Evolutionary conservation across 2,113 vertebrate genomes (phyloP).

Genomic region (Tachycineta bicolor): DNA sequence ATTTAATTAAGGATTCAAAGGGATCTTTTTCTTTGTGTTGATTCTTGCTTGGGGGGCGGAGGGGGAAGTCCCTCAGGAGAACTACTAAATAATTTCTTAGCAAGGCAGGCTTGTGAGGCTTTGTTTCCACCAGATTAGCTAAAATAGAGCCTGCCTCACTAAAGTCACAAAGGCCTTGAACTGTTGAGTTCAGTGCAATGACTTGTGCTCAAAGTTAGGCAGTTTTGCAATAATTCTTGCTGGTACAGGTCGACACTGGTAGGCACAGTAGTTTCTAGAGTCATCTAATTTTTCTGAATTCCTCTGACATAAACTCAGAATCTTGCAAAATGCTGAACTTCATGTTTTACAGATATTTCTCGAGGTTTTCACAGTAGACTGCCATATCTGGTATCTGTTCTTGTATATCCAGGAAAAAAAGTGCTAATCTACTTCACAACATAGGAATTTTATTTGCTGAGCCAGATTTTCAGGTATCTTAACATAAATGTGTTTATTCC

Average conservation of each 20-base stretch:
- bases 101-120: not conserved
- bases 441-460: not conserved
- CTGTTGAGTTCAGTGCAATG: not conserved
- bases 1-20: slow-evolving; percentile 63
- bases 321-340: not conserved
- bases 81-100: slow-evolving; percentile 59
- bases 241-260: not conserved
- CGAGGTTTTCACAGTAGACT: not conserved
- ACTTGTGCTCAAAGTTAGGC: not conserved
- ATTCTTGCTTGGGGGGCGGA: slow-evolving; percentile 54
- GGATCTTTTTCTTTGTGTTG: slow-evolving; percentile 26
- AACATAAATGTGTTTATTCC: not conserved
- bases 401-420: not conserved
- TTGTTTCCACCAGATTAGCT: slow-evolving; percentile 57
- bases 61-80: slow-evolving; percentile 2
- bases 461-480: not conserved
- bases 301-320: not conserved
- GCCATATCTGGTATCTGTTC: not conserved
- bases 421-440: not conserved
- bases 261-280: not conserved
- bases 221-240: not conserved
- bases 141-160: slow-evolving; percentile 27
- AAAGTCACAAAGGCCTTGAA: not conserved
- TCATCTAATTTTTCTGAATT: not conserved
- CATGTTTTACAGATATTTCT: not conserved